These are phyloP conservation scores for Ephestia elutella DNA, from an alignment of 1,140 invertebrate species.

Conservation along the genomic window DNA sequence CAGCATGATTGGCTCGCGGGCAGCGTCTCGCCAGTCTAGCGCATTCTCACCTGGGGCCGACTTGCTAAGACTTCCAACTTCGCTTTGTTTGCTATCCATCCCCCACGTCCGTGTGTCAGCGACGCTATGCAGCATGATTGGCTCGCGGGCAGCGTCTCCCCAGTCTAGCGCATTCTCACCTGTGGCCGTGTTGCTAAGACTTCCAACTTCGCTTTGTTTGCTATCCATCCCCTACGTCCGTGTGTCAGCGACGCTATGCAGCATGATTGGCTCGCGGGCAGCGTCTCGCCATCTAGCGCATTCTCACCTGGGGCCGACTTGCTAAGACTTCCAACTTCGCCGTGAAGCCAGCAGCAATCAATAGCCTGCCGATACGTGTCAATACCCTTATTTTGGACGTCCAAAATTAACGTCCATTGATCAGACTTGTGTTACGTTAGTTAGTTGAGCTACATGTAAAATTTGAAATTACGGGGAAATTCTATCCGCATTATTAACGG, in stretches of 20 bases:
- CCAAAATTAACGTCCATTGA: background rate
- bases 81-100: background rate
- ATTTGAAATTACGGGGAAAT: background rate
- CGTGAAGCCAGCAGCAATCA: slow-evolving; percentile 43
- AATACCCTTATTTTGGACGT: background rate
- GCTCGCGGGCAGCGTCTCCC: slow-evolving; percentile 41
- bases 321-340: slow-evolving; percentile 67
- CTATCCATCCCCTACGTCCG: background rate
- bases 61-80: slow-evolving; percentile 59
- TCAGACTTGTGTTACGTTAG: background rate
- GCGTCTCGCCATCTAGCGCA: slow-evolving; percentile 42
- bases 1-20: slow-evolving; percentile 43
- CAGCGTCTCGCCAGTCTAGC: slow-evolving; percentile 49
- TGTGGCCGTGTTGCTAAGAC: slow-evolving; percentile 65
- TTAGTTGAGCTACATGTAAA: background rate
- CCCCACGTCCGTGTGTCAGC: slow-evolving; percentile 5
- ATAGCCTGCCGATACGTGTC: slow-evolving; percentile 32
- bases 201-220: slow-evolving; percentile 49
- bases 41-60: slow-evolving; percentile 66
- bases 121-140: slow-evolving; percentile 23
- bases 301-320: slow-evolving; percentile 67
- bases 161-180: slow-evolving; percentile 62
- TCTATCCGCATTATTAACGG: background rate
- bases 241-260: background rate
- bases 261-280: slow-evolving; percentile 44